Evolutionary conservation across 2,797 vertebrate species (phyloP).

Genomic region (Distichodus sexfasciatus): DNA sequence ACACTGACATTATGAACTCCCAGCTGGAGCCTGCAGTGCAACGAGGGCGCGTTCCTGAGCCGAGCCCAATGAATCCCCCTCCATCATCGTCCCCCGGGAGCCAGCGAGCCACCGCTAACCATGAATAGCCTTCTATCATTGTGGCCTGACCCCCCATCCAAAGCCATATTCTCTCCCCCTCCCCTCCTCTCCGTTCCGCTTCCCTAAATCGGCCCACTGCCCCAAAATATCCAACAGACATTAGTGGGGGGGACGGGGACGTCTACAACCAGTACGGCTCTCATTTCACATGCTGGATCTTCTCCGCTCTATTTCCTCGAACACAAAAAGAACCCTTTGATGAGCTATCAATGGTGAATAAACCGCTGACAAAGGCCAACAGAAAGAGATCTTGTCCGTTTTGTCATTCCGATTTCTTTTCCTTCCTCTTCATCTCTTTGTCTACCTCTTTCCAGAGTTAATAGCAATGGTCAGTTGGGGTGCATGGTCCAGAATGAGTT

Average conservation of each 20-base stretch:
- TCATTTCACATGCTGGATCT: conserved; percentile 37
- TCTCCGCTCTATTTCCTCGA: conserved; percentile 58
- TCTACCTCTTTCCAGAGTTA: background rate
- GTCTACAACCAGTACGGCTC: conserved; percentile 16
- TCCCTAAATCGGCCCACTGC: conserved; percentile 53
- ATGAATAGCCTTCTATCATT: conserved; percentile 60
- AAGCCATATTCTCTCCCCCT: conserved; percentile 25
- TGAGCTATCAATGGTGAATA: conserved; percentile 10
- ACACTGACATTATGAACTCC: conserved; percentile 65
- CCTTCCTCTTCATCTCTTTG: no score
- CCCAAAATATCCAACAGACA: conserved; percentile 62
- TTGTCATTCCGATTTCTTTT: no score
- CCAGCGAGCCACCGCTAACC: conserved; percentile 2
- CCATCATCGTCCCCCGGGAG: conserved; percentile 8
- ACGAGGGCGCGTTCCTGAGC: conserved; percentile 45
- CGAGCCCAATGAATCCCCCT: conserved; percentile 29
- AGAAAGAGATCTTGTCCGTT: background rate
- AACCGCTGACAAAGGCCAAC: conserved; percentile 7
- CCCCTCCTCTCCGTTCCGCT: conserved; percentile 19
- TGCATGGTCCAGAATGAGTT: no score
- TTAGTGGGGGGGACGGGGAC: conserved; percentile 8
- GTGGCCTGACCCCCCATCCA: conserved; percentile 54
- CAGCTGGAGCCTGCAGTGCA: conserved; percentile 58
- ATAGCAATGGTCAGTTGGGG: no score
- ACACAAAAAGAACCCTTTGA: conserved; percentile 13